Conservation (phyloP, 2,797 vertebrate species). For the Harpagifer antarcticus region DNA sequence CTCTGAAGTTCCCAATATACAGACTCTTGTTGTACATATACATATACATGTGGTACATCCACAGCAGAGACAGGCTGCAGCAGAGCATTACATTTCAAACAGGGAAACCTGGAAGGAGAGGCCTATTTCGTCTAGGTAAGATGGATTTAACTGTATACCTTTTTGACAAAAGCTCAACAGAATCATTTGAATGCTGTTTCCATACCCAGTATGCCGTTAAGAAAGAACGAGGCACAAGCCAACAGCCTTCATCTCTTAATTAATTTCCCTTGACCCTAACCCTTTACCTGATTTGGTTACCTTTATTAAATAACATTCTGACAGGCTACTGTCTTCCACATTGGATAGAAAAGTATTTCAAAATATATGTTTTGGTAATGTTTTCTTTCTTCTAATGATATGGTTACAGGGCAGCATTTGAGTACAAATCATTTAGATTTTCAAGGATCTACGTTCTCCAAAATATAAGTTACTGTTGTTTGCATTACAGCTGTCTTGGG, state of each 20-base stretch:
- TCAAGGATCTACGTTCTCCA: conserved; percentile 45
- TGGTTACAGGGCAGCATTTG: conserved; percentile 39
- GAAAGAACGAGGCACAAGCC: conserved; percentile 18
- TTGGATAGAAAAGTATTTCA: conserved; percentile 47
- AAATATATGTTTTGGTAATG: conserved; percentile 46
- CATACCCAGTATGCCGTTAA: conserved; percentile 2
- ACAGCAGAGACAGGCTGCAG: neutral
- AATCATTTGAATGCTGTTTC: conserved; percentile 22
- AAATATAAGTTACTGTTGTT: conserved; percentile 48
- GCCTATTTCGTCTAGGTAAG: conserved; percentile 2
- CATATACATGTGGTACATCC: neutral
- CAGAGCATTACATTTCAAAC: conserved; percentile 12
- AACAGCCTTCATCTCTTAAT: conserved; percentile 10
- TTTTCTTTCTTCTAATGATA: conserved; percentile 37
- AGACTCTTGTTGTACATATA: neutral
- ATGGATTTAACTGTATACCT: conserved; percentile 1
- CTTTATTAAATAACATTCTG: conserved; percentile 20
- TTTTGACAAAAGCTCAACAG: conserved; percentile 21
- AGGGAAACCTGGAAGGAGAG: neutral
- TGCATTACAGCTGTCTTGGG: conserved; percentile 39
- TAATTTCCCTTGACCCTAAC: neutral
- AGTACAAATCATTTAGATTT: conserved; percentile 46
- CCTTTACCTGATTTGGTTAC: conserved; percentile 18
- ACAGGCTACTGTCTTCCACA: conserved; percentile 15
- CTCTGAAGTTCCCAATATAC: conserved; percentile 1